Base-by-base conservation (phyloP, 2,888 invertebrate species). In the Melieria crassipennis region DNA sequence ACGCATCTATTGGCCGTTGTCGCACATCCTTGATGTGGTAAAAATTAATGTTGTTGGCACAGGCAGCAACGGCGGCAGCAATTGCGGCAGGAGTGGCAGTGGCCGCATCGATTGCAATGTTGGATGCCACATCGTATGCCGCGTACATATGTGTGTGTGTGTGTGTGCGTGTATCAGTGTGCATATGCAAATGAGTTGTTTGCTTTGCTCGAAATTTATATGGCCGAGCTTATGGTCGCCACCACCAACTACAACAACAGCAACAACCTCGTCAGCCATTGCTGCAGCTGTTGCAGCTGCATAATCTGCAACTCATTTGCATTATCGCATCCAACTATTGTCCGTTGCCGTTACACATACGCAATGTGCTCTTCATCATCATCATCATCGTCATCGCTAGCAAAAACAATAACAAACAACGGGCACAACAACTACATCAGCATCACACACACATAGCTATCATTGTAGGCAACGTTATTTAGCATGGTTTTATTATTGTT, bases 281-380 rank as follows among this genome's bases (percentile, higher is more conserved):
- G 55, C 56, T 42, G 61, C 30, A 11, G 50, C 30, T 10, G 50
- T 50, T 61, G 52, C 61, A 69, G 61, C 68, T 61, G 47, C 69
- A 70, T 70, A 70, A 68, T 73, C 72, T 63, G 71, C 72, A 63
- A 69, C 78, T 80, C 81, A 82, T 82, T 83, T 82, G 80, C 81
- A 82, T 82, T 82, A 81, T 83, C 79, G 79, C 79, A 79, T 83
- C 79, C 79, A 82, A 83, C 81, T 30, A 30, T 30, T 30, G 30
- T 30, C 30, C 30, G 30, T 30, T 30, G 30, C 30, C 30, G 30
- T 30, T 30, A 30, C 30, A 30, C 30, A 30, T 30, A 30, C 30
- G 30, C 30, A 30, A 30, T 30, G 30, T 30, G 30, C 30, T 30
- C 30, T 30, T 30, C 82, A 81, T 80, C 81, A 79, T 79, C 82